Evolutionary conservation across 2,113 vertebrate species (phyloP), one percentile per base, ranked within the genome.

Genomic region (Forbesichthys agassizii): DNA sequence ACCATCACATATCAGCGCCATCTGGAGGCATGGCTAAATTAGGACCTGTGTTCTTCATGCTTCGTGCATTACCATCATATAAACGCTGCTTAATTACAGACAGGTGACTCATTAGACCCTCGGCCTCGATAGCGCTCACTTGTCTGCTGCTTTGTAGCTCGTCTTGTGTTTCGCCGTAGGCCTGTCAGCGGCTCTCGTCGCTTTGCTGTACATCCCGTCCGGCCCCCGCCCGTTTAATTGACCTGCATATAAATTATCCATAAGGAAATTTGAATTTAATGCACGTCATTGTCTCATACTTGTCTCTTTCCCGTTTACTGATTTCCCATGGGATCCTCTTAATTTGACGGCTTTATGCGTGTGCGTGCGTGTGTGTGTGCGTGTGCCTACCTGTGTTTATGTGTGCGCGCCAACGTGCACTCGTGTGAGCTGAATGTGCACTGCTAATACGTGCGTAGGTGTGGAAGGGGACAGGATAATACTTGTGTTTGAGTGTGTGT

Each of bases 1-100:
- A 56, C 78, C 73, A 80, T 84, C 78, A 52, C 71, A 71, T 73
- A 66, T 75, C 78, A 79, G 79, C 83, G 80, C 84, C 85, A 82
- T 84, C 83, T 87, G 87, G 62, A 77, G 73, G 64, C 27, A 48
- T 9, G 53, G 83, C 80, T 79, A 84, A 86, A 84, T 86, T 66
- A 81, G 73, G 67, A 71, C 62, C 69, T 6, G 6, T 63, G 83
- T 57, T 82, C 74, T 82, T 90, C 81, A 72, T 77, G 80, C 87
- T 77, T 64, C n/a, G 58, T 81, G 81, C 79, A 60, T 66, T 78
- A 75, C 82, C 75, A 64, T 67, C 61, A 64, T 2, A 56, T 53
- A 55, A 6, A 56, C 55, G 20, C 33, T n/a, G 48, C 64, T 69
- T 84, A 80, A 87, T 85, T 84, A 77, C 85, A 79, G 58, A 16